These are phyloP conservation scores for Plusia festucae DNA, from an alignment of 2,888 invertebrate species.

Conservation along the genomic window DNA sequence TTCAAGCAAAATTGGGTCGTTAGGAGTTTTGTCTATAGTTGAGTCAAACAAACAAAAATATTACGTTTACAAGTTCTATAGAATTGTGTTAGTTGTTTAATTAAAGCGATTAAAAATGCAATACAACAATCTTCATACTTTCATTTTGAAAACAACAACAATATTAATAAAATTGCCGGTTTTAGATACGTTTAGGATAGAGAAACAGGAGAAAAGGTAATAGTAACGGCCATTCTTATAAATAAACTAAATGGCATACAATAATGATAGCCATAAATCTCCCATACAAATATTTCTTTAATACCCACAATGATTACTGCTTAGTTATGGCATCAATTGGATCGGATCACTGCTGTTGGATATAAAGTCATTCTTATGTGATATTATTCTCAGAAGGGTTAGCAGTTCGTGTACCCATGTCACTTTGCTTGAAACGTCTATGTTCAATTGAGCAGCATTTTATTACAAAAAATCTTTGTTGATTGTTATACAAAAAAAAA, in stretches of 20 bases:
- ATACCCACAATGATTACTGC: neutral
- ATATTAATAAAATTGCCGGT: too few species aligned
- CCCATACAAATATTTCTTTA: neutral
- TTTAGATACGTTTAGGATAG: too few species aligned
- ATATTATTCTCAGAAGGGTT: neutral
- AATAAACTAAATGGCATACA: neutral
- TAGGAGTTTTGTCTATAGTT: neutral
- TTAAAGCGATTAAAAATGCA: too few species aligned
- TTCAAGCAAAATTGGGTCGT: conserved; percentile 25
- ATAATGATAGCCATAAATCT: conserved; percentile 1
- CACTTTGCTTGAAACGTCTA: neutral
- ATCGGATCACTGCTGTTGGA: neutral
- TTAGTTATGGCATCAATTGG: too few species aligned
- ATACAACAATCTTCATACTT: too few species aligned
- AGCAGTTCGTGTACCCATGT: neutral
- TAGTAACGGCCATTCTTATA: too few species aligned
- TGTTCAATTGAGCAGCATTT: neutral
- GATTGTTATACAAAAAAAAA: too few species aligned
- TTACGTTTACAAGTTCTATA: neutral
- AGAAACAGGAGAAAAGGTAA: too few species aligned
- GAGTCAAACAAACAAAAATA: neutral
- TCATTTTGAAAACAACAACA: too few species aligned
- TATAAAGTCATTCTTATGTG: neutral
- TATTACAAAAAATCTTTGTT: neutral
- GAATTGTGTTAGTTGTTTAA: neutral